Conservation (phyloP, 2,888 invertebrate genomes). For the Scaptomyza reducta region DNA sequence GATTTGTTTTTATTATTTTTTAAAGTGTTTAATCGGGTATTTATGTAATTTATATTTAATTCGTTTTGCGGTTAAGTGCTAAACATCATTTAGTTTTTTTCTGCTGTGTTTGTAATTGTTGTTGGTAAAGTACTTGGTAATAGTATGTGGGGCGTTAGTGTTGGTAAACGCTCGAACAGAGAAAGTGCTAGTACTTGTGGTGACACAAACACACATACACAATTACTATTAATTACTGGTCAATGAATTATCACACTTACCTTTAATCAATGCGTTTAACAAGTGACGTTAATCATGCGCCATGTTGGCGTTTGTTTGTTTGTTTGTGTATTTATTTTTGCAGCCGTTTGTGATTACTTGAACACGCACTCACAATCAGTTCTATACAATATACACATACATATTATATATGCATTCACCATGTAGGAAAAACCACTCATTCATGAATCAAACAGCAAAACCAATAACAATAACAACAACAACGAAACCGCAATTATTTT, state of each 20-base stretch:
- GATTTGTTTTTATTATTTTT: background rate
- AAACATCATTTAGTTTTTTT: constrained; percentile 3
- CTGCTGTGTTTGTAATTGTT: background rate
- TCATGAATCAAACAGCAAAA: background rate
- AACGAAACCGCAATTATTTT: background rate
- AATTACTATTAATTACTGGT: constrained; percentile 47
- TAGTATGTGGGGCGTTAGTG: constrained; percentile 8
- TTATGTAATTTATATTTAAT: constrained; percentile 33
- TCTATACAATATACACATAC: background rate
- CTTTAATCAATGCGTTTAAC: constrained; percentile 56
- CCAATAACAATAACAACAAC: constrained; percentile 5
- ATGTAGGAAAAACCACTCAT: background rate
- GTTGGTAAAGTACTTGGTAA: no score
- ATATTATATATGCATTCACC: background rate
- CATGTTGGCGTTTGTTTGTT: constrained; percentile 44
- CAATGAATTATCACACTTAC: constrained; percentile 62
- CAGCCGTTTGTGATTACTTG: constrained; percentile 26
- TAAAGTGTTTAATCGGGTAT: constrained; percentile 14
- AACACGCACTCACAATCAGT: constrained; percentile 16
- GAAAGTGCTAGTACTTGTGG: constrained; percentile 1
- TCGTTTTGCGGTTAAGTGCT: constrained; percentile 12
- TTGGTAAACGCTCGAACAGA: constrained; percentile 2
- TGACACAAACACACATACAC: constrained; percentile 8
- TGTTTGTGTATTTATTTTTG: constrained; percentile 5
- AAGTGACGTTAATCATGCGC: constrained; percentile 65